Percentiles rank a stretch among this genome's conserved stretches.
Evolutionary conservation across 1,140 invertebrate genomes (phyloP).

Genomic region (Muscidifurax raptorellus): DNA sequence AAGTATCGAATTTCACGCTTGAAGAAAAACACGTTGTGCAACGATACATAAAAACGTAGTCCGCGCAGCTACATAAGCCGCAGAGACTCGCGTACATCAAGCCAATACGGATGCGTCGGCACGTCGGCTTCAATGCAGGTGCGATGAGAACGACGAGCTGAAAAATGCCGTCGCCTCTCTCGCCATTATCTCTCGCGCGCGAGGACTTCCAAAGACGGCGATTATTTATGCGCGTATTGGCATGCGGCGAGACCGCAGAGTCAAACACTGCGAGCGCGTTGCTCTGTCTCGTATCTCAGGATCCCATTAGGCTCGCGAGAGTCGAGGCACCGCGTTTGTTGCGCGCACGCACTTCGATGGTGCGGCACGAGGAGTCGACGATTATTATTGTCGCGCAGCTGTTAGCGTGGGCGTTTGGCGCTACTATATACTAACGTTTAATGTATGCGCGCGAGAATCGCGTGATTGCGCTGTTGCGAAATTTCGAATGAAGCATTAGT

Average conservation of each 20-base stretch:
- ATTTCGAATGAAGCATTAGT: background rate
- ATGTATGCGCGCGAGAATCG: background rate
- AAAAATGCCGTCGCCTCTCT: constrained; percentile 43
- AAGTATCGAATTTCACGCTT: background rate
- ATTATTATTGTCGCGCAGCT: background rate
- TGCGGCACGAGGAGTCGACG: background rate
- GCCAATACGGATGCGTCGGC: background rate
- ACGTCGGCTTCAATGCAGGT: background rate
- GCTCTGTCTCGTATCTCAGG: constrained; percentile 62
- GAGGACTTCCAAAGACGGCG: background rate
- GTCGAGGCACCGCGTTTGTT: background rate
- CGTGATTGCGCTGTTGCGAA: background rate
- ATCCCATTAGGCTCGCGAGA: constrained; percentile 56
- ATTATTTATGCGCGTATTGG: constrained; percentile 59
- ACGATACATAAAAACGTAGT: background rate
- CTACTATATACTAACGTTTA: background rate
- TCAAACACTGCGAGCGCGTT: constrained; percentile 52
- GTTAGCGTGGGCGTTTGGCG: too few species aligned
- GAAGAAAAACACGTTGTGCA: background rate
- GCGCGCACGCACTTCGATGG: background rate
- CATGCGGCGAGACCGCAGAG: constrained; percentile 49
- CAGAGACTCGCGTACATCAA: too few species aligned
- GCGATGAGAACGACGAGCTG: constrained; percentile 31
- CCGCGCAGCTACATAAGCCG: background rate
- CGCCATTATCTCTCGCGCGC: constrained; percentile 53